phyloP scores from a whole-genome alignment of 2,113 vertebrate genomes.

The Phasianus colchicus region DNA sequence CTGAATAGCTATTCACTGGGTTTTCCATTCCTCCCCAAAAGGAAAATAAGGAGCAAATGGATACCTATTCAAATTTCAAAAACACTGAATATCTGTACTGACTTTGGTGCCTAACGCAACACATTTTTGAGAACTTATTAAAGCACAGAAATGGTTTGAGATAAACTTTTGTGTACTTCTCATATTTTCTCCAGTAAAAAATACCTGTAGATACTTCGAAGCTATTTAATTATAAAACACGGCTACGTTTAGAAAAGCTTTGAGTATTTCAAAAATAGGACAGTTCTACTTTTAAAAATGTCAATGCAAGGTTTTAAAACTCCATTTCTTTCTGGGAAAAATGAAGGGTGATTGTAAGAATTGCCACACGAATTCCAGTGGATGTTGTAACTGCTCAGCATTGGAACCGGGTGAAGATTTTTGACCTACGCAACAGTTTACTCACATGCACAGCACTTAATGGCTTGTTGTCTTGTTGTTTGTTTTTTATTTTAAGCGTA shows the following conservation, averaged over 20 bases:
- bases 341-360: neutral
- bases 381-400: neutral
- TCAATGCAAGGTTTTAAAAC: neutral
- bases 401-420: neutral
- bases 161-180: neutral
- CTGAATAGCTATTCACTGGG: conserved; percentile 18
- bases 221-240: neutral
- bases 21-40: conserved; percentile 27
- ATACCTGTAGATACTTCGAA: neutral
- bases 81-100: neutral
- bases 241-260: neutral
- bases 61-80: conserved; percentile 39
- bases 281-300: neutral
- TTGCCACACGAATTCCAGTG: neutral
- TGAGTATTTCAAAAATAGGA: neutral
- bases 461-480: too few relatives aligned
- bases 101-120: neutral
- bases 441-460: neutral
- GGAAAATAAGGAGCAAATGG: neutral
- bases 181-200: neutral
- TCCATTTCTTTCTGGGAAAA: neutral
- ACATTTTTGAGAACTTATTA: neutral
- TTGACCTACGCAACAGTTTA: neutral
- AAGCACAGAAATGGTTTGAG: neutral
- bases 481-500: neutral